Evolutionary conservation across 2,797 vertebrate genomes (phyloP), one percentile per base, ranked within the genome.

Genomic region (Trematomus bernacchii): DNA sequence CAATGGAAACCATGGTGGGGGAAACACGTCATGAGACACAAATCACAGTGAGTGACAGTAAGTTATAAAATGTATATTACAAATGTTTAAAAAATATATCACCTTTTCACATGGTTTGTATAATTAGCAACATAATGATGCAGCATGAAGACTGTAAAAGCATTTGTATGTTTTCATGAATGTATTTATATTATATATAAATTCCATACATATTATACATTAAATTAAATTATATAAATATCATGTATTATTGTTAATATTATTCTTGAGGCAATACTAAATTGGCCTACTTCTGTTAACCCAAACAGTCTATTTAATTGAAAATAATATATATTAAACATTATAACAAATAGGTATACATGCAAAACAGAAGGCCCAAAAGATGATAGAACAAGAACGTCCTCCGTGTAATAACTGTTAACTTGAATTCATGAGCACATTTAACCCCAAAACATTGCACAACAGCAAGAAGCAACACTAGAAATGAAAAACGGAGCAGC

Each of bases 151-250:
- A 52, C 2, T 15, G 9, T 37, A 37, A 37, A 27, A 37, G 2
- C 33, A 37, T 9, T 37, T 37, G 33, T 9, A 37, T 37, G 8
- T 37, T 37, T 37, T 37, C 9, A 37, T 37, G 1, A 37, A 37
- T 37, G 33, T 37, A 37, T 37, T 37, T 37, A 37, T 37, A 37
- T 8, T 30, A 3, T 3, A 30, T 30, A 21, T 30, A 30, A 7
- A 19, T 58, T 57, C 15, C n/a, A 19, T 15, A n/a, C n/a, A n/a
- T n/a, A n/a, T n/a, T n/a, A n/a, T n/a, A n/a, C n/a, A n/a, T n/a
- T n/a, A n/a, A n/a, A n/a, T n/a, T n/a, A n/a, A n/a, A n/a, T n/a
- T 27, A 27, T 4, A 55, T 46, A 30, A 14, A 64, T 72, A 55
- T 72, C 48, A 55, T 11, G n/a, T 37, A 8, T 37, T 37, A 27